Evolutionary conservation across 2,113 vertebrate genomes (phyloP), one percentile per base, ranked within the genome.

Genomic region (Salvelinus namaycush): DNA sequence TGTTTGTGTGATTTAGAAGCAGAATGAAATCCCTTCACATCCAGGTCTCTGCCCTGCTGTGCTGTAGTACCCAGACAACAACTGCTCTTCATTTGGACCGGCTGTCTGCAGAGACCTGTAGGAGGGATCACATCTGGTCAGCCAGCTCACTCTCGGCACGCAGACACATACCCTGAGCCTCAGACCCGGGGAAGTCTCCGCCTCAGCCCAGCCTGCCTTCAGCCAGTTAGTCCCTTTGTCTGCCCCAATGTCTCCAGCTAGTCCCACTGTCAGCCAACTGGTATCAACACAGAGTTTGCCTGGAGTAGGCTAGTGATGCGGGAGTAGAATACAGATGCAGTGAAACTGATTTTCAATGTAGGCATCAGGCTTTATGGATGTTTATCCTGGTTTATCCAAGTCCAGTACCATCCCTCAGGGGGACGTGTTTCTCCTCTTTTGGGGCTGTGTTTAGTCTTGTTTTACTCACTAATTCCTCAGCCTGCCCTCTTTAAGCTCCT

Each of bases 291-390:
- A 54, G 65, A 44, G 72, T 51, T 51, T 51, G 49, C 5, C 34
- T 34, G 34, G 34, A 34, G 49, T 34, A 16, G 34, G 31, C 31
- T 34, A 34, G 39, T 70, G 79, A 89, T 90, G 80, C 88, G 85
- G 80, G 88, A 83, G 85, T 79, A 79, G 81, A 70, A 77, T 59
- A 66, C 18, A 72, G 79, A 82, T 91, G 34, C 34, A 34, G 34
- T 34, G 34, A 34, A 77, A 72, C 74, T 90, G 91, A 90, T 88
- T 86, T 88, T 83, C 75, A 82, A 80, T 82, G 87, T 74, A 83
- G 83, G 84, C 84, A 34, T 1, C 34, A 91, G 91, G 78, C 87
- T 92, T 92, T 89, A 91, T 85, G 88, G 82, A 83, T 66, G 67
- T 88, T 89, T 88, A 72, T 83, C 82, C 76, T 72, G 75, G 68